Evolutionary conservation across 2,113 vertebrate genomes (phyloP).

Genomic region (Myrmophylax atrothorax): DNA sequence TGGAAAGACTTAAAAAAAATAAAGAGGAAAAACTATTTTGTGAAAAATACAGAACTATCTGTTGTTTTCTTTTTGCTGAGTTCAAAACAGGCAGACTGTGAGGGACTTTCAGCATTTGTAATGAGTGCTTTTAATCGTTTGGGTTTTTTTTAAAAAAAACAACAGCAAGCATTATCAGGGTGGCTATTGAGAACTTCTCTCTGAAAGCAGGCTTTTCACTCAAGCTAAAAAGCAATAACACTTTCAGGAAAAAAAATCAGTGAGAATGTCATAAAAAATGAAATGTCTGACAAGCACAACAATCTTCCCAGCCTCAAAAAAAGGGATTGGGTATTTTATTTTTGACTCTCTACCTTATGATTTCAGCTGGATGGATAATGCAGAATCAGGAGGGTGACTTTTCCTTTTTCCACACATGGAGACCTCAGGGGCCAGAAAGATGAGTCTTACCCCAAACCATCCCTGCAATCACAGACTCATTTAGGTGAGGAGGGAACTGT

Average conservation of each 20-base stretch:
- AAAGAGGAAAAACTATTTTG: not conserved
- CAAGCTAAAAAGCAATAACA: slow-evolving; percentile 52
- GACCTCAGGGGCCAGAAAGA: not conserved
- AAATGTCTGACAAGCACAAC: slow-evolving; percentile 60
- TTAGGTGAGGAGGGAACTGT: not conserved
- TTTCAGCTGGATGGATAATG: slow-evolving; percentile 24
- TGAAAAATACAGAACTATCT: not conserved
- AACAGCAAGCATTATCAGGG: not conserved
- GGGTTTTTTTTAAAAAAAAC: not conserved
- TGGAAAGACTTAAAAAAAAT: slow-evolving; percentile 40
- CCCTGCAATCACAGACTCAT: not conserved
- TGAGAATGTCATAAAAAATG: slow-evolving; percentile 53
- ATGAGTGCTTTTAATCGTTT: slow-evolving; percentile 22
- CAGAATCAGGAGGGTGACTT: slow-evolving; percentile 30
- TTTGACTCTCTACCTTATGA: slow-evolving; percentile 1
- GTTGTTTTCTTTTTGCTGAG: slow-evolving; percentile 11
- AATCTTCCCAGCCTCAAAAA: slow-evolving; percentile 37
- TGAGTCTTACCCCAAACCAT: not conserved
- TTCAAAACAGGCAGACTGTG: not conserved
- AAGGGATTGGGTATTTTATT: slow-evolving; percentile 17
- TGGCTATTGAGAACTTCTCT: slow-evolving; percentile 28
- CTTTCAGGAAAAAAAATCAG: slow-evolving; percentile 11
- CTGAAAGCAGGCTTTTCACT: slow-evolving; percentile 32
- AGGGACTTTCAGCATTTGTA: slow-evolving; percentile 8
- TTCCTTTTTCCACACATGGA: not conserved